Percentiles rank a stretch among this genome's conserved stretches.
Conservation (phyloP, 2,797 vertebrate species). For the Tokudaia muenninki region DNA sequence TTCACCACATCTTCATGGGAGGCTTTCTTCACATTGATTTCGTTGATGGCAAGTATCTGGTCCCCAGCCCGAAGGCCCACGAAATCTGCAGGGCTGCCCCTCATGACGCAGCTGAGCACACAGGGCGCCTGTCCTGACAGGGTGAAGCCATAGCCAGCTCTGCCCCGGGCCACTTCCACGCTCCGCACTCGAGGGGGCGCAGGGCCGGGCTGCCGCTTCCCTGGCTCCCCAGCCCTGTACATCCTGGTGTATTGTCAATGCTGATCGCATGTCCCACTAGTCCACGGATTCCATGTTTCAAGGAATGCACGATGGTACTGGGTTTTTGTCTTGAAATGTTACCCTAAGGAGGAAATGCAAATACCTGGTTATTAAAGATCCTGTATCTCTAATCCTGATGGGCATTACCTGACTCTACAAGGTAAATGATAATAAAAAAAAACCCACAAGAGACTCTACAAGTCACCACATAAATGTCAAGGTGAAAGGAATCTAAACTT, state of each 20-base stretch:
- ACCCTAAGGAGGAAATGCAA: slow-evolving; percentile 69
- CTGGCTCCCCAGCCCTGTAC: slow-evolving; percentile 91
- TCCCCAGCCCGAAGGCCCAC: slow-evolving; percentile 96
- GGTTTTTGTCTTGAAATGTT: slow-evolving; percentile 19
- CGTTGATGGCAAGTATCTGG: slow-evolving; percentile 95
- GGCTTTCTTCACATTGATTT: slow-evolving; percentile 96
- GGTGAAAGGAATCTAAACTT: background rate
- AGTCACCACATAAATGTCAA: background rate
- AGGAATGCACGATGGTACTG: background rate
- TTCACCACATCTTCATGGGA: slow-evolving; percentile 99
- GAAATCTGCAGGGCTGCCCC: slow-evolving; percentile 96
- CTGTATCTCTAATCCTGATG: background rate
- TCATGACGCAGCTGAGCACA: slow-evolving; percentile 94
- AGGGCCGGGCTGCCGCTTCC: slow-evolving; percentile 89
- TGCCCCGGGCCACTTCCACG: slow-evolving; percentile 96
- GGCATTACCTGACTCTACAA: background rate
- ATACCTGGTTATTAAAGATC: background rate
- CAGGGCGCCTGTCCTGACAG: slow-evolving; percentile 97
- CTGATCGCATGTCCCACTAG: slow-evolving; percentile 38
- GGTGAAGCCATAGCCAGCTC: slow-evolving; percentile 97
- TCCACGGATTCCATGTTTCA: slow-evolving; percentile 65
- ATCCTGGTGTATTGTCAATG: slow-evolving; percentile 87
- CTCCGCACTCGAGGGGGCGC: slow-evolving; percentile 89
- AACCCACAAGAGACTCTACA: background rate
- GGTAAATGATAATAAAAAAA: background rate